Evolutionary conservation across 2,888 invertebrate genomes (phyloP).

Genomic region (Latrodectus elegans): DNA sequence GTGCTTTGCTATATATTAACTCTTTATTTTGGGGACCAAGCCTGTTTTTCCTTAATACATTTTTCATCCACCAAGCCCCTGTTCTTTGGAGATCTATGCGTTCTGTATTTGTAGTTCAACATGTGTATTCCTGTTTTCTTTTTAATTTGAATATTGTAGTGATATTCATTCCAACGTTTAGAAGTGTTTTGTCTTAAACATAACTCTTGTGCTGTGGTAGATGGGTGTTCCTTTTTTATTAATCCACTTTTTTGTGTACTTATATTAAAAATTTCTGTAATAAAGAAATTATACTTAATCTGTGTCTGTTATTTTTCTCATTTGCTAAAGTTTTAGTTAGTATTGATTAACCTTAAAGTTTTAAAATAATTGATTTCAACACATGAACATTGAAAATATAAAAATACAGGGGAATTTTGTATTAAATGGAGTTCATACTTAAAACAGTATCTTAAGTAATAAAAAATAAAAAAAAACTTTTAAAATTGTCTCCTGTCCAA

Average conservation of each 20-base stretch:
- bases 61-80: conserved; percentile 44
- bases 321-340: no score
- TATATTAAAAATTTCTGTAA: conserved; percentile 51
- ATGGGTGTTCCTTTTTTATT: conserved; percentile 60
- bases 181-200: conserved; percentile 17
- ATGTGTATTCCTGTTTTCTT: conserved; percentile 31
- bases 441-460: no score
- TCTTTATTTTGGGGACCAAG: conserved; percentile 45
- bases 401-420: no score
- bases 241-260: conserved; percentile 49
- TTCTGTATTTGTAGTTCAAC: conserved; percentile 64
- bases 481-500: no score
- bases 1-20: neutral
- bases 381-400: no score
- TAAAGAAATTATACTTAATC: conserved; percentile 26
- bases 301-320: no score
- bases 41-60: neutral
- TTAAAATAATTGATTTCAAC: no score
- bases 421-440: no score
- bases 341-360: no score
- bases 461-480: no score
- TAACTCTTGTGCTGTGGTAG: conserved; percentile 50
- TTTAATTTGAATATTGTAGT: conserved; percentile 49
- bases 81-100: conserved; percentile 67
- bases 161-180: conserved; percentile 61